Evolutionary conservation across 2,888 invertebrate genomes (phyloP).

Genomic region (Drosophila macrospina): DNA sequence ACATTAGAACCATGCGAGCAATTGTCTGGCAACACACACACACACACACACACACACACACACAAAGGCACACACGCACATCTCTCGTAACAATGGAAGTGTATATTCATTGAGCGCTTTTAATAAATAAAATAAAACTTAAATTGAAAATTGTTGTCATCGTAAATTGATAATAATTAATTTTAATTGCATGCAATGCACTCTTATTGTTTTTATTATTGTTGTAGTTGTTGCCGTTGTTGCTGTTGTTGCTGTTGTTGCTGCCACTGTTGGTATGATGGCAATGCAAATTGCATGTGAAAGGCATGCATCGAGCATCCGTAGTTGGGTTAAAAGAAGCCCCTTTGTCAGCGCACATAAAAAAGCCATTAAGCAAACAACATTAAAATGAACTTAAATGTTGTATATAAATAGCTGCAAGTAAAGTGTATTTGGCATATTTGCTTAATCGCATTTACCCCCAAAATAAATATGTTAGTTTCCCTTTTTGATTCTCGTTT

Average conservation of each 20-base stretch:
- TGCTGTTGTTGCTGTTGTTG: background rate
- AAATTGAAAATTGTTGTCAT: slow-evolving; percentile 78
- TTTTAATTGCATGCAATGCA: slow-evolving; percentile 72
- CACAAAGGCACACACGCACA: slow-evolving; percentile 4
- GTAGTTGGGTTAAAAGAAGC: slow-evolving; percentile 33
- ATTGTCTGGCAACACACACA: slow-evolving; percentile 34
- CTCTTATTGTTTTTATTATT: slow-evolving; percentile 18
- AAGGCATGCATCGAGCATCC: slow-evolving; percentile 33
- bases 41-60: slow-evolving; percentile 16
- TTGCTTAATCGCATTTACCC: slow-evolving; percentile 72
- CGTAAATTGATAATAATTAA: slow-evolving; percentile 79
- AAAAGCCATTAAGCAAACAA: slow-evolving; percentile 74
- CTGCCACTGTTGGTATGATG: slow-evolving; percentile 13
- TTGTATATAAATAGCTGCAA: slow-evolving; percentile 51
- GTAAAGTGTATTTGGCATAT: slow-evolving; percentile 67
- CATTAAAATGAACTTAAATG: slow-evolving; percentile 77
- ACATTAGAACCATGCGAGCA: slow-evolving; percentile 52
- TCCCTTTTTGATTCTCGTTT: slow-evolving; percentile 1
- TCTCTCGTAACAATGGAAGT: background rate
- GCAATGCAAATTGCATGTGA: slow-evolving; percentile 66
- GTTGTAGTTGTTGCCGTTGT: slow-evolving; percentile 20
- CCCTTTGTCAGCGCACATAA: slow-evolving; percentile 61
- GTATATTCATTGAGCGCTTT: slow-evolving; percentile 52
- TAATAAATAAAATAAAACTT: slow-evolving; percentile 71
- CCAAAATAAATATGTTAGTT: slow-evolving; percentile 26